phyloP scores from a whole-genome alignment of 2,888 invertebrate species.

The Zhuqinia jingwanae region DNA sequence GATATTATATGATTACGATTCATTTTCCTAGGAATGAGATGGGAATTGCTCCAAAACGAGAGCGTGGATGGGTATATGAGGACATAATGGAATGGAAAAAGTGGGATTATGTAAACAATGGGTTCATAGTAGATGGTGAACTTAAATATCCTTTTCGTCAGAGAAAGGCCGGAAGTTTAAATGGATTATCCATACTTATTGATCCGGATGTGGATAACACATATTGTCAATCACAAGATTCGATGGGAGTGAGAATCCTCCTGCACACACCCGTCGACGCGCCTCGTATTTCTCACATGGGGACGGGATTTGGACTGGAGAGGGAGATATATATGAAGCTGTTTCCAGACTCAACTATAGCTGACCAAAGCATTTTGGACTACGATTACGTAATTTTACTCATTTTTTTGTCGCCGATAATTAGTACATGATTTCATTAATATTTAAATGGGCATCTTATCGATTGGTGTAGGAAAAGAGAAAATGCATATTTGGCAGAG shows the following conservation, averaged over 20 bases:
- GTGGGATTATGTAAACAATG: constrained; percentile 61
- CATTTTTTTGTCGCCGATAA: no score
- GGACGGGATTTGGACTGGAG: constrained; percentile 49
- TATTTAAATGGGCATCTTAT: background rate
- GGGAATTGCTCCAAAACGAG: constrained; percentile 25
- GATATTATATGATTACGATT: no score
- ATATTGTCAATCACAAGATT: constrained; percentile 57
- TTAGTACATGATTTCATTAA: background rate
- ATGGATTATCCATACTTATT: constrained; percentile 48
- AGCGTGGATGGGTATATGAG: constrained; percentile 61
- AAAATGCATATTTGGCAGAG: constrained; percentile 52
- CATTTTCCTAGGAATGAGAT: constrained; percentile 45
- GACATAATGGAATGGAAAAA: constrained; percentile 60
- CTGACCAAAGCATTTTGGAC: constrained; percentile 55
- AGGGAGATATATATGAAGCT: constrained; percentile 62
- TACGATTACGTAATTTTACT: constrained; percentile 29
- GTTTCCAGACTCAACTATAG: constrained; percentile 62
- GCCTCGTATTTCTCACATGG: constrained; percentile 53
- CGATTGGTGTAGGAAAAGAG: constrained; percentile 25
- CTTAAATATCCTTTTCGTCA: constrained; percentile 50
- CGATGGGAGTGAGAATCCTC: constrained; percentile 44
- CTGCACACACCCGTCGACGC: constrained; percentile 59
- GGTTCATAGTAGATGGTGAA: constrained; percentile 20
- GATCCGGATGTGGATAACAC: constrained; percentile 54
- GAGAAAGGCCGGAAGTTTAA: constrained; percentile 39